Evolutionary conservation across 2,888 invertebrate genomes (phyloP).

Genomic region (Eretmocerus hayati): DNA sequence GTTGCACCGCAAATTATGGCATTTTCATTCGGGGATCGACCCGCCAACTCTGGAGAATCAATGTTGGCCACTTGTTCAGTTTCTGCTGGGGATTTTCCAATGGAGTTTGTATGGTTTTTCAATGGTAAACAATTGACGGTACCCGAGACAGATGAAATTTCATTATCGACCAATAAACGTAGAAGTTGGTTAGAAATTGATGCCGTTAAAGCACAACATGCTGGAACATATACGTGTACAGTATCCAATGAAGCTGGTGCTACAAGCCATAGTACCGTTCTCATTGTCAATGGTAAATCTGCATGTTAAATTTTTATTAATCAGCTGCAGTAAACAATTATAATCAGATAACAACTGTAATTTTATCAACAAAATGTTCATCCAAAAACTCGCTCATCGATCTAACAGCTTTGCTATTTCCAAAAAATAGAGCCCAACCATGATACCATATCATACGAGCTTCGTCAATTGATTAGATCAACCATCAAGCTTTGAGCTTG

Average conservation of each 20-base stretch:
- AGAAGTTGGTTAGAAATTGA: constrained; percentile 61
- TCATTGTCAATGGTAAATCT: constrained; percentile 66
- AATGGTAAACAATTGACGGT: constrained; percentile 54
- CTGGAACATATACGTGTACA: constrained; percentile 69
- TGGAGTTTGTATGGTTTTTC: constrained; percentile 67
- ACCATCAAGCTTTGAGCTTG: not conserved
- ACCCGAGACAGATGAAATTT: constrained; percentile 39
- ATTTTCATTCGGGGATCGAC: constrained; percentile 63
- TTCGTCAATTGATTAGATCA: not conserved
- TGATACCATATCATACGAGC: not conserved
- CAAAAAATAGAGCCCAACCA: no score
- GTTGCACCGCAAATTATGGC: constrained; percentile 67
- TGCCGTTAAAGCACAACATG: constrained; percentile 61
- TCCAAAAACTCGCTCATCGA: not conserved
- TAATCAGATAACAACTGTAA: not conserved
- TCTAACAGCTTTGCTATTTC: not conserved
- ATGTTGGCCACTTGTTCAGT: constrained; percentile 63
- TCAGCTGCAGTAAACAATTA: no score
- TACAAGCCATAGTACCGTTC: constrained; percentile 59
- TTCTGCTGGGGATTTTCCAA: constrained; percentile 67
- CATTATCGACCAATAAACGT: constrained; percentile 50
- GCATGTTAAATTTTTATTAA: no score
- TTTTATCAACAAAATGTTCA: not conserved
- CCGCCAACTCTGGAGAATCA: constrained; percentile 62
- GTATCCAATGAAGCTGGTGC: constrained; percentile 67